Conservation (phyloP, 2,113 vertebrate genomes). For the Taxidea taxus region DNA sequence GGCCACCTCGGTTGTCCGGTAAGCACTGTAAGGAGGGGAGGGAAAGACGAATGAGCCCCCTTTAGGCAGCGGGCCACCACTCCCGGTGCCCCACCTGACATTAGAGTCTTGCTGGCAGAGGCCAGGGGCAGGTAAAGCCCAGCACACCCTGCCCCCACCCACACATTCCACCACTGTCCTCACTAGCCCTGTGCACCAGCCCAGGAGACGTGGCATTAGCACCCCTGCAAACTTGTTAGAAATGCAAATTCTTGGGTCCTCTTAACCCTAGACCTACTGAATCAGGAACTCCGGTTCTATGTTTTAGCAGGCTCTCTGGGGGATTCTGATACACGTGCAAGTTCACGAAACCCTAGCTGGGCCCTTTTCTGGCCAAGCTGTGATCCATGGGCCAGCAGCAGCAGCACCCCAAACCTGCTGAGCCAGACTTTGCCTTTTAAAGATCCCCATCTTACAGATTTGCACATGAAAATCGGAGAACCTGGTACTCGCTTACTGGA, state of each 20-base stretch:
- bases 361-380: neutral
- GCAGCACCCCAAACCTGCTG: neutral
- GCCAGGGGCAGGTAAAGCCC: neutral
- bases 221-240: neutral
- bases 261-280: neutral
- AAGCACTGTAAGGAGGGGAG: constrained; percentile 49
- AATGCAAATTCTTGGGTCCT: neutral
- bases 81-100: accelerated
- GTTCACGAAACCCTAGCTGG: neutral
- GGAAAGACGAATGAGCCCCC: neutral
- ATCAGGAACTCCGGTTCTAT: neutral
- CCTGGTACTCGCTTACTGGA: accelerated
- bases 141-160: neutral
- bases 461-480: neutral
- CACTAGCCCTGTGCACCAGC: neutral
- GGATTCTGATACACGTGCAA: accelerated
- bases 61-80: neutral
- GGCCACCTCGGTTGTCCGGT: constrained; percentile 69
- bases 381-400: neutral
- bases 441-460: neutral
- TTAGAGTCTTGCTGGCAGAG: neutral
- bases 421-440: neutral
- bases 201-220: neutral
- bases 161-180: neutral
- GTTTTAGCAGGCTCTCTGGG: neutral